Percentiles rank a stretch among this genome's conserved stretches.
Conservation (phyloP, 2,113 vertebrate species). For the Pelecanoides urinatrix region DNA sequence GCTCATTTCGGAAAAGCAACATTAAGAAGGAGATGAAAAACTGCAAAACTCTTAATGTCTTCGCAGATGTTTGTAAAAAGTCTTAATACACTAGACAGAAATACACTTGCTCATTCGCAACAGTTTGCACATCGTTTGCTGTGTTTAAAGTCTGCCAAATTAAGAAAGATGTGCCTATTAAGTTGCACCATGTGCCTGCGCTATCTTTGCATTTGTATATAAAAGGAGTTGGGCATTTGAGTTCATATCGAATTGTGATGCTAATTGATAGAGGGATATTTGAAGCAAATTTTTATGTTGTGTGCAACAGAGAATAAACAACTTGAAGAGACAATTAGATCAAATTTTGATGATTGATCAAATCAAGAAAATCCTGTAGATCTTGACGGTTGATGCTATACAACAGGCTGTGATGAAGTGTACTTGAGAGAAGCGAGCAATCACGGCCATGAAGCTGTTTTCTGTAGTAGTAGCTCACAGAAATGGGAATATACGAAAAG, state of each 20-base stretch:
- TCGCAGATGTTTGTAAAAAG: background rate
- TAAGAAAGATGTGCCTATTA: background rate
- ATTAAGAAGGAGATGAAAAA: background rate
- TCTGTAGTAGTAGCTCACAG: background rate
- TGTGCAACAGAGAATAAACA: background rate
- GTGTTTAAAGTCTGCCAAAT: background rate
- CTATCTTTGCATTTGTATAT: background rate
- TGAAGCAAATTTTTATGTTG: background rate
- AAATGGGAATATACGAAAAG: background rate
- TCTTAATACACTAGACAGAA: background rate
- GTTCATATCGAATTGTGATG: background rate
- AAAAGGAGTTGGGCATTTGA: background rate
- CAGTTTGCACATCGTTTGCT: background rate
- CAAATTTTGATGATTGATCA: background rate
- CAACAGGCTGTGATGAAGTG: background rate
- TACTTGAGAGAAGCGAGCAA: background rate
- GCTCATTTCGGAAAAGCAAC: background rate
- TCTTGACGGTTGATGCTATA: rapidly evolving
- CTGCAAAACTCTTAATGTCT: background rate
- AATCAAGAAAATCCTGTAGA: background rate
- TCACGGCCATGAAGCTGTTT: rapidly evolving
- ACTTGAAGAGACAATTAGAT: background rate
- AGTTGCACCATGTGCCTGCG: background rate
- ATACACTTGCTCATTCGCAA: background rate
- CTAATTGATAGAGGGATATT: background rate